Conservation (phyloP, 2,888 invertebrate species). For the Lasioglossum villosulum region DNA sequence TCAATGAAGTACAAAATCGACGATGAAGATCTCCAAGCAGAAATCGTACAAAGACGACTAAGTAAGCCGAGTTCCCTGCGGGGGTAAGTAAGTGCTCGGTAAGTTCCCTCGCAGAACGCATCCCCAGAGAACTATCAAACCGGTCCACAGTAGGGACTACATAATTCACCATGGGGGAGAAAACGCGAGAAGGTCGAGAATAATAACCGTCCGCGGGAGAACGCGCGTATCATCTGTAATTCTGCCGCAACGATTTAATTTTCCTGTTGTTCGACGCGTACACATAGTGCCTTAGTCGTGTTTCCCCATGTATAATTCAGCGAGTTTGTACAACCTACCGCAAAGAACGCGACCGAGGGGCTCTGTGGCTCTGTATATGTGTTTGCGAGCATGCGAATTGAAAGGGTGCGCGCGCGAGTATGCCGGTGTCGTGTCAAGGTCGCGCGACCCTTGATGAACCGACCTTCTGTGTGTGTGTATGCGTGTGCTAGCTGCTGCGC, state of each 20-base stretch:
- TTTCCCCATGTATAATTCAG: constrained; percentile 47
- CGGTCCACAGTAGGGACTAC: neutral
- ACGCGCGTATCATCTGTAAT: neutral
- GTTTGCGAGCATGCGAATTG: neutral
- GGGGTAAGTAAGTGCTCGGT: neutral
- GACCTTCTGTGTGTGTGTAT: constrained; percentile 15
- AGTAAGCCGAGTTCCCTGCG: neutral
- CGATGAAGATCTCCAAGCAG: neutral
- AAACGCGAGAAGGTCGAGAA: neutral
- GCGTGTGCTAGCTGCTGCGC: neutral
- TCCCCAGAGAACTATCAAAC: neutral
- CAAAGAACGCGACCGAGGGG: neutral
- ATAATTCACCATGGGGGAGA: neutral
- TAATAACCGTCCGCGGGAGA: neutral
- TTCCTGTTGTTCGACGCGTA: neutral
- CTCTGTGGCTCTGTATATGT: neutral
- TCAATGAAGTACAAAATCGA: neutral
- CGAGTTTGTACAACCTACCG: neutral
- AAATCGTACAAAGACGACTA: neutral
- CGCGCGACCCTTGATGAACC: constrained; percentile 28
- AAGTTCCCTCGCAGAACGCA: neutral
- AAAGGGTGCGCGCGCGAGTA: neutral
- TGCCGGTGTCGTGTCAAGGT: constrained; percentile 49
- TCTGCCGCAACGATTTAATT: constrained; percentile 27
- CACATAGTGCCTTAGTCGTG: constrained; percentile 16